A percentile compares a stretch with the other conserved stretches of the same genome.
Evolutionary conservation across 2,797 vertebrate genomes (phyloP).

Genomic region (Nyctibius grandis): DNA sequence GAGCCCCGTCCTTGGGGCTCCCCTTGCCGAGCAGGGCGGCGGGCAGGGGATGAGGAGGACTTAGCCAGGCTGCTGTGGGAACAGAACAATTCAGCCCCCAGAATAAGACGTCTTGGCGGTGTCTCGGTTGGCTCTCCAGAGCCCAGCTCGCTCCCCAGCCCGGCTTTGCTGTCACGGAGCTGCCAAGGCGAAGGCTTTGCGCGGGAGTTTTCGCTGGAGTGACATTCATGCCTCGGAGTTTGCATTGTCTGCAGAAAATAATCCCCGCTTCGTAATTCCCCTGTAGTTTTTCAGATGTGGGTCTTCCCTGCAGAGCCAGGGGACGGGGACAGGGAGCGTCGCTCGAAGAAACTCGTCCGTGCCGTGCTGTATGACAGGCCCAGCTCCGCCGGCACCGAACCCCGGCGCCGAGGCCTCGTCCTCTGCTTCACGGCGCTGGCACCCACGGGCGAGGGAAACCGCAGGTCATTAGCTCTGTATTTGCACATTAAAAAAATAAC

Average conservation of each 20-base stretch:
- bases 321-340: not conserved
- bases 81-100: not conserved
- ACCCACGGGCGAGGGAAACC: not conserved
- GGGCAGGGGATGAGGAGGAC: not conserved
- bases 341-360: accelerated
- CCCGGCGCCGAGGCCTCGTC: accelerated
- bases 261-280: not conserved
- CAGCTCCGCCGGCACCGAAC: accelerated
- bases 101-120: not conserved
- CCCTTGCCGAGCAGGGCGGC: not conserved
- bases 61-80: not conserved
- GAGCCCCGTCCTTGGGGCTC: not conserved
- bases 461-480: constrained; percentile 47
- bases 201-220: not conserved
- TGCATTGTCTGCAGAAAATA: constrained; percentile 11
- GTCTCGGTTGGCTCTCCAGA: not conserved
- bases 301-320: not conserved
- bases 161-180: not conserved
- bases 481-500: constrained; percentile 59
- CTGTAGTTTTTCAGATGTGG: accelerated
- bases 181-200: constrained; percentile 16
- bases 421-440: not conserved
- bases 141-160: not conserved
- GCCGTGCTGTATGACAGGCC: accelerated
- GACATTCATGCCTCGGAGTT: not conserved